A percentile compares a stretch with the other conserved stretches of the same genome.
Evolutionary conservation across 2,113 vertebrate genomes (phyloP).

Genomic region (Entelurus aequoreus): DNA sequence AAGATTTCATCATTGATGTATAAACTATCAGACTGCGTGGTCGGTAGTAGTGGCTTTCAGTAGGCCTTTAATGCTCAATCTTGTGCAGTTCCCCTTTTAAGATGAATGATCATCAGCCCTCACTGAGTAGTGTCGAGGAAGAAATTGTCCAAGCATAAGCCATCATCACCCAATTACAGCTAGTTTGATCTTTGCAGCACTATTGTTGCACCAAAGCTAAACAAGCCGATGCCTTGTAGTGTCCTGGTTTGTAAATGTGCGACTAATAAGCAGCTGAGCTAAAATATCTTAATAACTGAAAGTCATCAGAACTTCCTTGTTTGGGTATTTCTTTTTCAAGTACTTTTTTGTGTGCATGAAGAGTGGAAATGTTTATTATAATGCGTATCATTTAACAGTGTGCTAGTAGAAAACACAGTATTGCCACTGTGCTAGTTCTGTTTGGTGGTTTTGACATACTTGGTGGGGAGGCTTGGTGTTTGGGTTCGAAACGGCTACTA

Average conservation of each 20-base stretch:
- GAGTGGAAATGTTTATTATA: slow-evolving; percentile 27
- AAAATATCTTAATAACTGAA: slow-evolving; percentile 15
- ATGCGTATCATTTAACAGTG: slow-evolving; percentile 22
- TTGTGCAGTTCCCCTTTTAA: too few relatives aligned
- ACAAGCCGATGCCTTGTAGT: slow-evolving; percentile 36
- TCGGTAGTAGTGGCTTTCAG: too few relatives aligned
- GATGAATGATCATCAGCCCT: too few relatives aligned
- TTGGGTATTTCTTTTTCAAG: neutral
- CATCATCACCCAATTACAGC: neutral
- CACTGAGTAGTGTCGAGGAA: too few relatives aligned
- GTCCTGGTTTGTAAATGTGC: slow-evolving; percentile 42
- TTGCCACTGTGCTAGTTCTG: slow-evolving; percentile 29
- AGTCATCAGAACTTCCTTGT: slow-evolving; percentile 19
- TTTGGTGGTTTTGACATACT: slow-evolving; percentile 24
- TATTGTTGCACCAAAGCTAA: neutral
- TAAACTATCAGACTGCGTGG: too few relatives aligned
- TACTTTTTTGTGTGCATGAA: slow-evolving; percentile 20
- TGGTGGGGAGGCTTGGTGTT: slow-evolving; percentile 21
- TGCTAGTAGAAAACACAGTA: slow-evolving; percentile 8
- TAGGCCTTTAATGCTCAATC: too few relatives aligned
- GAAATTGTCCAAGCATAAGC: too few relatives aligned
- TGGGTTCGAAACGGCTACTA: slow-evolving; percentile 26
- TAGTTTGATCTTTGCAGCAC: slow-evolving; percentile 7
- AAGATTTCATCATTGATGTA: too few relatives aligned
- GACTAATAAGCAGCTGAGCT: slow-evolving; percentile 31